Base-by-base conservation (phyloP, 2,113 vertebrate genomes). In the Dissostichus mawsoni region DNA sequence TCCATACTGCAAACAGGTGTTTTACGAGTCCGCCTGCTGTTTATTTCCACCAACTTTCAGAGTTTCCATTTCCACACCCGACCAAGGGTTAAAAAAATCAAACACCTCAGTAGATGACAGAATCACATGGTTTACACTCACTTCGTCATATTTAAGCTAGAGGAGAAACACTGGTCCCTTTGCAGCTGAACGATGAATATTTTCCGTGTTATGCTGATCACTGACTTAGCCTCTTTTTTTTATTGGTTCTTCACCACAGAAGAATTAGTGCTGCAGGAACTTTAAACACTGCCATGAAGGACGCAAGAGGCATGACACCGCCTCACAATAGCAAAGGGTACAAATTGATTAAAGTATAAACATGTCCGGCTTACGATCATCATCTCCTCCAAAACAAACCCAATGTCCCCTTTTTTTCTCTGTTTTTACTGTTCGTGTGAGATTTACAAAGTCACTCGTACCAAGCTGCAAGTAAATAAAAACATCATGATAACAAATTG, bases 1-100 rank as follows among this genome's bases (percentile, higher is more conserved):
- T 86, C 74, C 75, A 52, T 80, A 73, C 89, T 91, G 80, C 86
- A 92, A 93, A 95, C 94, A 95, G 92, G 93, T 95, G 94, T 94
- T 94, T 92, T 84, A 91, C 69, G 88, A 92, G 84, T 71, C 78
- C 71, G 65, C 82, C 85, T 83, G 66, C 83, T 87, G 85, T 83
- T 87, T 87, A 81, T 81, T 86, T 87, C 75, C 45, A 78, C 23
- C 70, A 64, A 78, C 81, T 79, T 82, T 83, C 68, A 18, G 69
- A 77, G 73, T 74, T 80, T 72, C 65, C 63, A 74, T 85, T 82
- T 85, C 68, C 18, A 45, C 65, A 59, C 13, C 41, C 1, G 47
- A 72, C 53, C 66, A 83, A 86, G 50, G 80, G 70, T 85, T 89
- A 81, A 84, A 71, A 82, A 82, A 72, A n/a, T 52, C 33, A 76